phyloP scores from a whole-genome alignment of 1,140 invertebrate genomes.

The Leptopilina clavipes region DNA sequence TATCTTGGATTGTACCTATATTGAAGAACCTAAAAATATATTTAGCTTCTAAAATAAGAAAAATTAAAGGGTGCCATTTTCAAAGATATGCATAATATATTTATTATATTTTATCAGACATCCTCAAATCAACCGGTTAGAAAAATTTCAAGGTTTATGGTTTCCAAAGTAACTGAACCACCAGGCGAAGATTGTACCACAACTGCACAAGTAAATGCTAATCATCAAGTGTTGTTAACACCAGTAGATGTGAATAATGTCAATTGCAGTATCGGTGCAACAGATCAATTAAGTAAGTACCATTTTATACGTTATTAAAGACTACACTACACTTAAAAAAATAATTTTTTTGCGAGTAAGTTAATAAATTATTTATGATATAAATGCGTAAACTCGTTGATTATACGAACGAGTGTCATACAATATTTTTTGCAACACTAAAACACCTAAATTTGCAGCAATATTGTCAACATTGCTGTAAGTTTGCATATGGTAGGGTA shows the following conservation, averaged over 20 bases:
- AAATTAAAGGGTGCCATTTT: not conserved
- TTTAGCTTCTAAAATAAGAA: not conserved
- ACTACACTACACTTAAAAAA: no score
- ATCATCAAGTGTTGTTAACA: conserved; percentile 53
- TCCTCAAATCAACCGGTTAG: conserved; percentile 63
- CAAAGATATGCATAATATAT: conserved; percentile 26
- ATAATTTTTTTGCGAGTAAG: no score
- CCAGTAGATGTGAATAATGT: conserved; percentile 56
- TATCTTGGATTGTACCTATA: no score
- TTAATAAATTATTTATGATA: no score
- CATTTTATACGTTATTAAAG: conserved; percentile 31
- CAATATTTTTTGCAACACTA: no score
- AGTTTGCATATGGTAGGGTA: no score
- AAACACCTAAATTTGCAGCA: no score
- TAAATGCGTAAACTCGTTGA: no score
- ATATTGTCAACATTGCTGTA: no score
- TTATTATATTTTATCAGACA: conserved; percentile 48
- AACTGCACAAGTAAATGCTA: conserved; percentile 42
- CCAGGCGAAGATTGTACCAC: conserved; percentile 51
- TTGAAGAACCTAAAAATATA: no score
- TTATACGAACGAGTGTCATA: no score
- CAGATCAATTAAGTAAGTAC: conserved; percentile 44
- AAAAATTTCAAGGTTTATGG: conserved; percentile 76
- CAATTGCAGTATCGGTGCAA: not conserved
- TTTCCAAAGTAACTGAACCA: conserved; percentile 74